phyloP scores from a whole-genome alignment of 2,797 vertebrate genomes.

The Enteromius paludinosus region DNA sequence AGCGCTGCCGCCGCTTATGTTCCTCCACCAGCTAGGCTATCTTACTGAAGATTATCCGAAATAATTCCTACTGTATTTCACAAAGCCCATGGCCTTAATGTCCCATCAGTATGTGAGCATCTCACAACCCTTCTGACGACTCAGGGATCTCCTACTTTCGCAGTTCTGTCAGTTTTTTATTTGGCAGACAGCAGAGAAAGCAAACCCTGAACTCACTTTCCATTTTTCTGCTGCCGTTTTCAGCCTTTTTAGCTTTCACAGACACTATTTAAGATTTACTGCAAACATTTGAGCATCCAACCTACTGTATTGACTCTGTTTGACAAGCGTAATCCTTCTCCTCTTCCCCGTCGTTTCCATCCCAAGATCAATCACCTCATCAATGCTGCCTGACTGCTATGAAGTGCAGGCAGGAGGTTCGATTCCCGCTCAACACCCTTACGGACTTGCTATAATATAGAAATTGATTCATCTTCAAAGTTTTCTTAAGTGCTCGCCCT shows the following conservation, averaged over 20 bases:
- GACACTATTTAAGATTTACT: conserved; percentile 86
- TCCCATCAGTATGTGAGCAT: background rate
- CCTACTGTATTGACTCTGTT: conserved; percentile 83
- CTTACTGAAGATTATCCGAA: background rate
- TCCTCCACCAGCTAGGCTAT: background rate
- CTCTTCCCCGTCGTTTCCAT: conserved; percentile 90
- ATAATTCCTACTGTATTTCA: background rate
- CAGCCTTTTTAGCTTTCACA: conserved; percentile 78
- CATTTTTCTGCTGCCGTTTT: conserved; percentile 65
- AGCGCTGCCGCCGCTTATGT: background rate
- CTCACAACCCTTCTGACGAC: conserved; percentile 64
- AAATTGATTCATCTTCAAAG: conserved; percentile 90
- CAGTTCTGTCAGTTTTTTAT: conserved; percentile 74
- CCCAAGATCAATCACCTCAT: conserved; percentile 91
- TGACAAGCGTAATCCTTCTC: conserved; percentile 90
- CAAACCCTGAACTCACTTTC: conserved; percentile 59
- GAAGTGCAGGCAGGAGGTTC: conserved; percentile 89
- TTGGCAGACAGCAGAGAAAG: conserved; percentile 70
- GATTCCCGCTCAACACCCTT: conserved; percentile 81
- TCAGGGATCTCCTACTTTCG: conserved; percentile 72
- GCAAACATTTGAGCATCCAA: conserved; percentile 84
- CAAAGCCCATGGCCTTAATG: conserved; percentile 2
- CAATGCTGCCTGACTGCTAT: conserved; percentile 86
- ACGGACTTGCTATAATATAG: conserved; percentile 89
- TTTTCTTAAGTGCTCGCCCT: conserved; percentile 84